Percentiles rank a stretch among this genome's conserved stretches.
phyloP scores from a whole-genome alignment of 1,140 invertebrate species.

The Eulimnadia texana region DNA sequence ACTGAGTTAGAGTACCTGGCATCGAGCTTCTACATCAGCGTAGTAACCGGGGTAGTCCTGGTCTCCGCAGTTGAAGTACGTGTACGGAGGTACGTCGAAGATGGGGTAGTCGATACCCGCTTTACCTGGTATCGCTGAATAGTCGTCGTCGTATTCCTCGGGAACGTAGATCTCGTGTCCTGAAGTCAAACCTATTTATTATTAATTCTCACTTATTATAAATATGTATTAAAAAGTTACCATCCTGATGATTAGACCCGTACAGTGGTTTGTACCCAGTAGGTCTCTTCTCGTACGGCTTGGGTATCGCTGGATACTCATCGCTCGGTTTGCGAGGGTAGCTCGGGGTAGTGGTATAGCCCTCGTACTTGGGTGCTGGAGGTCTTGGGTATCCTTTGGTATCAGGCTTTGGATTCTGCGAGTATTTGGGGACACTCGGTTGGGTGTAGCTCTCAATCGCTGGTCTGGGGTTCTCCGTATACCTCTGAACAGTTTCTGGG shows the following conservation, averaged over 20 bases:
- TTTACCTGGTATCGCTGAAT: constrained; percentile 32
- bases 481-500: background rate
- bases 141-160: background rate
- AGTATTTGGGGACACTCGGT: no score
- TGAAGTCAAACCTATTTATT: background rate
- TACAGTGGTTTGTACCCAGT: background rate
- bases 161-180: background rate
- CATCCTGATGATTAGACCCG: background rate
- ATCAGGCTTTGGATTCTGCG: no score
- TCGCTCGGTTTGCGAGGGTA: background rate
- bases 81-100: constrained; percentile 25
- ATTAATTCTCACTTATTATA: no score
- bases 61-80: constrained; percentile 24
- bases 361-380: background rate
- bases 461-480: background rate
- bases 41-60: constrained; percentile 27
- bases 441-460: background rate
- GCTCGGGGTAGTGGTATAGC: background rate
- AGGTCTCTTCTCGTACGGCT: background rate
- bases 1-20: constrained; percentile 25
- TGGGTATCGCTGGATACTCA: background rate
- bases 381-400: no score
- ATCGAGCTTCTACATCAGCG: constrained; percentile 25
- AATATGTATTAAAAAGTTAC: background rate
- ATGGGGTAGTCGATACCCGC: constrained; percentile 38